phyloP scores from a whole-genome alignment of 2,888 invertebrate species.

The Drosophila nr. medialis region DNA sequence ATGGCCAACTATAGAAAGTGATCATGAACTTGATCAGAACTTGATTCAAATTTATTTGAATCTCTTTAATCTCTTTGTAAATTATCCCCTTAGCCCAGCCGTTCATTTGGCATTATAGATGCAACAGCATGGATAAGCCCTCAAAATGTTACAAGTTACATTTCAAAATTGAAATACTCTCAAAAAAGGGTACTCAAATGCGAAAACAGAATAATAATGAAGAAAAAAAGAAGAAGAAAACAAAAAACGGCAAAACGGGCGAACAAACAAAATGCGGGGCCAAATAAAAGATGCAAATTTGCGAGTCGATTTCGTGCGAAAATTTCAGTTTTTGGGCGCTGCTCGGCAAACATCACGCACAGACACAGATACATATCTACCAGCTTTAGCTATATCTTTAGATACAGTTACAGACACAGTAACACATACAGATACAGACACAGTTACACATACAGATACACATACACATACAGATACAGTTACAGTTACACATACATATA shows the following conservation, averaged over 20 bases:
- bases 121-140: background rate
- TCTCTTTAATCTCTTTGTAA: too few species aligned
- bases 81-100: background rate
- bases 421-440: conserved; percentile 11
- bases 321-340: conserved; percentile 51
- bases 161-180: background rate
- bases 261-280: conserved; percentile 61
- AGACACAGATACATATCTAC: background rate
- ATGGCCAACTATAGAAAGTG: background rate
- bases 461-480: too few species aligned
- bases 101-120: background rate
- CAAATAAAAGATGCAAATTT: conserved; percentile 70
- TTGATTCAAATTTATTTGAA: background rate
- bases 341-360: conserved; percentile 49
- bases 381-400: conserved; percentile 6
- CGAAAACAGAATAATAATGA: background rate
- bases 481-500: too few species aligned
- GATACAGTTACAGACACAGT: background rate
- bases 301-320: conserved; percentile 57
- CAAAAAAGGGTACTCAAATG: conserved; percentile 4
- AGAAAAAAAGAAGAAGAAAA: background rate
- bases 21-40: too few species aligned
- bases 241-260: conserved; percentile 47
- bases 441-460: conserved; percentile 14
- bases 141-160: background rate